Percentiles rank a stretch among this genome's conserved stretches.
Evolutionary conservation across 2,797 vertebrate genomes (phyloP).

Genomic region (Decapterus maruadsi): DNA sequence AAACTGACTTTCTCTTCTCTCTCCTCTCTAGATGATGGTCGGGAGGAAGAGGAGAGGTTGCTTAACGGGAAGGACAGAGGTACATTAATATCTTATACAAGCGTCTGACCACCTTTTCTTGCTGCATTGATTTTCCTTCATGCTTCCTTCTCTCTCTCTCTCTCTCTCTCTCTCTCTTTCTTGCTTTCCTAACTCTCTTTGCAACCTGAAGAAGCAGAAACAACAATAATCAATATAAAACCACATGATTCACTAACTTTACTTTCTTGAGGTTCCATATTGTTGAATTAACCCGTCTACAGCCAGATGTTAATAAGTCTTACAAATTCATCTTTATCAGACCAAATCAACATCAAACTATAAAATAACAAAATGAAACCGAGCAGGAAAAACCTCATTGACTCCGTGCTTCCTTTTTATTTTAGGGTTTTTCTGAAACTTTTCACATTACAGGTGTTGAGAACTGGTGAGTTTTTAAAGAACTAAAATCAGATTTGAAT

Average conservation of each 20-base stretch:
- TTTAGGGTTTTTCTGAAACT: not conserved
- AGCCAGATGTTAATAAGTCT: not conserved
- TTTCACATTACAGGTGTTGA: not conserved
- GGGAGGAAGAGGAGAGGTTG: conserved; percentile 89
- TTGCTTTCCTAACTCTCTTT: not conserved
- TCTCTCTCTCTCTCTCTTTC: too few species aligned
- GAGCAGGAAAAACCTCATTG: not conserved
- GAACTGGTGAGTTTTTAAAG: not conserved
- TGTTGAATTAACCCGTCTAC: not conserved
- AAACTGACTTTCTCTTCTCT: not conserved
- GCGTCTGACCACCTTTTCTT: not conserved
- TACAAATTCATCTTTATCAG: not conserved
- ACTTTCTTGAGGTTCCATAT: not conserved
- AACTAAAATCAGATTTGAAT: not conserved
- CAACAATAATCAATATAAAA: not conserved
- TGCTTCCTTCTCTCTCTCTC: too few species aligned
- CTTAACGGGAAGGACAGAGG: conserved; percentile 94
- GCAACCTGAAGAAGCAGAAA: not conserved
- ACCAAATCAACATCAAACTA: not conserved
- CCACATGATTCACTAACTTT: not conserved
- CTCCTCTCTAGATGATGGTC: conserved; percentile 84
- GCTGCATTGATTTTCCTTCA: not conserved
- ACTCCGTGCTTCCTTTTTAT: not conserved
- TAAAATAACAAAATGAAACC: not conserved
- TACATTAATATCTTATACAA: conserved; percentile 58